Evolutionary conservation across 2,113 vertebrate genomes (phyloP), one percentile per base, ranked within the genome.

Genomic region (Cyrtonyx montezumae): DNA sequence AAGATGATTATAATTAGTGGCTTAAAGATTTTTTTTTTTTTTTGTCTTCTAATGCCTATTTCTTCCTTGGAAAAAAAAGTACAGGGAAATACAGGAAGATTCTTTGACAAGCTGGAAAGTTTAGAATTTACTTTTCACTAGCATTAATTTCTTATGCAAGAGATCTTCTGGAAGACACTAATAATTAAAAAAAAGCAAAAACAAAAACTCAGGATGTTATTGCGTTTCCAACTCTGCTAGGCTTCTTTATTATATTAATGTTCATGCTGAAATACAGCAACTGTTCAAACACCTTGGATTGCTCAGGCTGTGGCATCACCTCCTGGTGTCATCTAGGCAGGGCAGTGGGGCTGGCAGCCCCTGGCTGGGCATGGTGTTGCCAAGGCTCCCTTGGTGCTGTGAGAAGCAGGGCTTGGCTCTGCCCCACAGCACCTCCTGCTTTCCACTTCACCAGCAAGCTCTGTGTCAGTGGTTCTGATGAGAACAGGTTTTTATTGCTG

Each of bases 241-340:
- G 92, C 51, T 53, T 28, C 55, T 79, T 95, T 90, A 89, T 87
- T 86, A 21, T 40, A 82, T 83, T 91, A 90, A 81, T 92, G 79
- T 92, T 97, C 94, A 92, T 95, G 76, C 61, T 82, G 80, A 93
- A 94, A 96, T 97, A 94, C 90, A 95, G 96, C 97, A 95, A 96
- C 92, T 89, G 96, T 97, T 96, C 48, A 88, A 93, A 95, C 91
- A 87, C 93, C 91, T 76, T 42, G 79, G 79, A 90, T 34, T 86
- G 65, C 51, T 83, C 55, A 20, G 45, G 28, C 49, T 88, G 43
- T 34, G 13, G 69, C 87, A 78, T 94, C 76, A 93, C 48, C 63
- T 26, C 16, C 9, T 40, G 61, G 16, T 37, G 37, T 37, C 25
- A 26, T 11, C 25, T 18, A 17, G 36, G 61, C 36, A 62, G 36